Conservation (phyloP, 2,888 invertebrate species). For the Rotaria macrura region DNA sequence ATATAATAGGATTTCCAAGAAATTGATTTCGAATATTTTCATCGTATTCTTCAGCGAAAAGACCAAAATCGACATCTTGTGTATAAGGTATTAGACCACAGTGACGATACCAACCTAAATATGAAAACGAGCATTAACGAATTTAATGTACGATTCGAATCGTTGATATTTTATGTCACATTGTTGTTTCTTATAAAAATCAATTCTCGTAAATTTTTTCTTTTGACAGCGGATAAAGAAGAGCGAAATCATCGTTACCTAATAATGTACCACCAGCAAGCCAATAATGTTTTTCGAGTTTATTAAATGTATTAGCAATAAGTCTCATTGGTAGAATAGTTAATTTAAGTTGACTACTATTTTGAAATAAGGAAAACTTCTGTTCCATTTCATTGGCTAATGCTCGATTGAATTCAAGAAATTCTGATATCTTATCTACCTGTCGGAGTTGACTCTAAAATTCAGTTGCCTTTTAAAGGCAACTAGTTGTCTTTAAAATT, state of each 20-base stretch:
- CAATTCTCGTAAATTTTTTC: too few species aligned
- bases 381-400: conserved; percentile 16
- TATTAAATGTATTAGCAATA: conserved; percentile 21
- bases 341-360: conserved; percentile 22
- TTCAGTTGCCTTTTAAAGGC: too few species aligned
- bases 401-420: conserved; percentile 23
- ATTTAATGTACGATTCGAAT: too few species aligned
- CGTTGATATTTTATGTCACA: too few species aligned
- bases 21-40: conserved; percentile 23
- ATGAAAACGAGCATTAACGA: too few species aligned
- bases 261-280: conserved; percentile 30
- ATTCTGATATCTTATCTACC: conserved; percentile 23
- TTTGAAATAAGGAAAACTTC: conserved; percentile 1
- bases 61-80: conserved; percentile 29
- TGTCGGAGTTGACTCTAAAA: too few species aligned
- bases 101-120: conserved; percentile 30
- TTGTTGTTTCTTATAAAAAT: too few species aligned
- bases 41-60: conserved; percentile 27
- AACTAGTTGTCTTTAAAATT: too few species aligned
- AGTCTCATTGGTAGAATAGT: conserved; percentile 16
- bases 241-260: too few species aligned
- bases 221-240: too few species aligned
- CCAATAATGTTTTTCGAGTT: conserved; percentile 28
- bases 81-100: conserved; percentile 30
- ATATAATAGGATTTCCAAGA: conserved; percentile 25